Evolutionary conservation across 2,797 vertebrate genomes (phyloP).

Genomic region (Naso thynnoides): DNA sequence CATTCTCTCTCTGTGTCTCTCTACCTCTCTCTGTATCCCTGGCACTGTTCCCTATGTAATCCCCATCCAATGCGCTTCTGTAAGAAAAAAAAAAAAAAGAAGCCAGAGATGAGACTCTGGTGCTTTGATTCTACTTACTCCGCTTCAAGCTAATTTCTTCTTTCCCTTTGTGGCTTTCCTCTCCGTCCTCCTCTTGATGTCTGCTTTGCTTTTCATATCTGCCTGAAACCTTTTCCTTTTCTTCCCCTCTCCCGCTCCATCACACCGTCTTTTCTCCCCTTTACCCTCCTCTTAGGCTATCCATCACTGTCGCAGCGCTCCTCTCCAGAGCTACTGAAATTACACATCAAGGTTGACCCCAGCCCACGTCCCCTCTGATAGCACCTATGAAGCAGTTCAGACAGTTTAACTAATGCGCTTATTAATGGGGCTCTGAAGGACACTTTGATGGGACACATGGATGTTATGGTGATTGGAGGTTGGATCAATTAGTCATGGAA

Average conservation of each 20-base stretch:
- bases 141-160: constrained; percentile 67
- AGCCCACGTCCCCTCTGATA: constrained; percentile 35
- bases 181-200: constrained; percentile 46
- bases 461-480: constrained; percentile 33
- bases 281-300: constrained; percentile 38
- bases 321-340: constrained; percentile 44
- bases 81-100: constrained; percentile 27
- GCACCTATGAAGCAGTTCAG: constrained; percentile 31
- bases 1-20: constrained; percentile 43
- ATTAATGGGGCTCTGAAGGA: constrained; percentile 49
- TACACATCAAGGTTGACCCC: constrained; percentile 46
- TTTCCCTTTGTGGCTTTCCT: constrained; percentile 51
- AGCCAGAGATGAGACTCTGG: constrained; percentile 38
- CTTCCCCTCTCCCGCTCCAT: constrained; percentile 11
- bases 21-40: constrained; percentile 45
- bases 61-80: constrained; percentile 54
- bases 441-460: constrained; percentile 30
- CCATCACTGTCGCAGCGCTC: constrained; percentile 54
- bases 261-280: constrained; percentile 23
- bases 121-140: constrained; percentile 66
- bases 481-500: constrained; percentile 28
- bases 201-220: constrained; percentile 40
- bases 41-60: constrained; percentile 66
- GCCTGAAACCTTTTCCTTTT: constrained; percentile 19
- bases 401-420: constrained; percentile 48